Percentiles rank a stretch among this genome's conserved stretches.
Evolutionary conservation across 2,888 invertebrate species (phyloP).

Genomic region (Sinohyriopsis cumingii): DNA sequence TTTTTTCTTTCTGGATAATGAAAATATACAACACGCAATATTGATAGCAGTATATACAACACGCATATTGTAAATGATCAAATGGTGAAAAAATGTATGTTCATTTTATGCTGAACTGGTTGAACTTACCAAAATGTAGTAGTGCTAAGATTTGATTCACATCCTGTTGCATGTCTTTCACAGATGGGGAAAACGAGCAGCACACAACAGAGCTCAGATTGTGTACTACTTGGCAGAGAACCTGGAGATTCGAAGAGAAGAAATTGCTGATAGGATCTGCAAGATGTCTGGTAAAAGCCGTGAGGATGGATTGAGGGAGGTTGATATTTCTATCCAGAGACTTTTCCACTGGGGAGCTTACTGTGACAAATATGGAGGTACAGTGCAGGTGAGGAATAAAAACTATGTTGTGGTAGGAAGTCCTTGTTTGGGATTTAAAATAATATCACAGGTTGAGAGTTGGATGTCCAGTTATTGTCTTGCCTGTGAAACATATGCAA

Average conservation of each 20-base stretch:
- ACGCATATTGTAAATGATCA: no score
- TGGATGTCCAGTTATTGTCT: no score
- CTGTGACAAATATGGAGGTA: constrained; percentile 72
- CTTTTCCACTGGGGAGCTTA: constrained; percentile 73
- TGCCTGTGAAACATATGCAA: no score
- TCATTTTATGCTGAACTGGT: no score
- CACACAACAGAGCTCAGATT: constrained; percentile 72
- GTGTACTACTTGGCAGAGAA: constrained; percentile 73
- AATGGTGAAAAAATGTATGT: no score
- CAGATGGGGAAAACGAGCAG: constrained; percentile 71
- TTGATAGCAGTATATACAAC: no score
- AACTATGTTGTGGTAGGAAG: no score
- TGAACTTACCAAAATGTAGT: no score
- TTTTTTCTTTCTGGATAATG: no score
- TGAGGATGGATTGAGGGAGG: constrained; percentile 58
- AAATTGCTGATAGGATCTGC: constrained; percentile 62
- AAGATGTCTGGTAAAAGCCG: constrained; percentile 60
- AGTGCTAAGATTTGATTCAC: neutral
- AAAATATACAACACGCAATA: no score
- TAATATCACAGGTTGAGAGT: no score
- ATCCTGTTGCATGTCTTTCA: constrained; percentile 6
- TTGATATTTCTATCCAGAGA: constrained; percentile 67
- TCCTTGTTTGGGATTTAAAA: no score
- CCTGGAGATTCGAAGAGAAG: constrained; percentile 66
- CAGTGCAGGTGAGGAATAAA: constrained; percentile 64